These are phyloP conservation scores for Leiothrix lutea DNA, from an alignment of 2,113 vertebrate species.

Conservation along the genomic window DNA sequence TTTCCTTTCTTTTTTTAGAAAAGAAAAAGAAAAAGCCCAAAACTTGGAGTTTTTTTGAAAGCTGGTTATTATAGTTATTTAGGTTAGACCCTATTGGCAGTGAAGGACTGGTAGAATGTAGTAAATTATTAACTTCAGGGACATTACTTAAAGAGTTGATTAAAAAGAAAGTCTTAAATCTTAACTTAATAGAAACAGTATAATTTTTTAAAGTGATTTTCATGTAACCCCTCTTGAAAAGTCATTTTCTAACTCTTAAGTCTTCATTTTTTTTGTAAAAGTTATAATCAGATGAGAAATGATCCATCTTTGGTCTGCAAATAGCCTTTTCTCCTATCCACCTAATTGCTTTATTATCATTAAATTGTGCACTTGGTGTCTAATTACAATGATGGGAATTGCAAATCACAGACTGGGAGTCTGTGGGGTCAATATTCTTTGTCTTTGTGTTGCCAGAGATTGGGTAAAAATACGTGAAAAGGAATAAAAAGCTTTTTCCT, in stretches of 20 bases:
- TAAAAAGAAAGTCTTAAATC: background rate
- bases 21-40: rapidly evolving
- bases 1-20: background rate
- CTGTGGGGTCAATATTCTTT: background rate
- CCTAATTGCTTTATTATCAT: background rate
- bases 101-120: background rate
- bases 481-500: background rate
- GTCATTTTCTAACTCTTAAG: background rate
- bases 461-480: background rate
- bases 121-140: background rate
- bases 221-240: background rate
- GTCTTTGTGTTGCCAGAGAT: background rate
- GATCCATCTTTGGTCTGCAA: background rate
- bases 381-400: background rate
- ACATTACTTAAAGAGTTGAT: background rate
- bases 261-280: background rate
- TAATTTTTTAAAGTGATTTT: background rate
- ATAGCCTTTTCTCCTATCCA: background rate
- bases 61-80: background rate
- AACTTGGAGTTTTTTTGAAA: background rate
- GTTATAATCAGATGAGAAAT: background rate
- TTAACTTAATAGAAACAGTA: background rate
- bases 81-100: background rate
- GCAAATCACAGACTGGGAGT: background rate
- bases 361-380: background rate